These are phyloP conservation scores for Tachina grossa DNA, from an alignment of 2,888 invertebrate species.

Conservation along the genomic window DNA sequence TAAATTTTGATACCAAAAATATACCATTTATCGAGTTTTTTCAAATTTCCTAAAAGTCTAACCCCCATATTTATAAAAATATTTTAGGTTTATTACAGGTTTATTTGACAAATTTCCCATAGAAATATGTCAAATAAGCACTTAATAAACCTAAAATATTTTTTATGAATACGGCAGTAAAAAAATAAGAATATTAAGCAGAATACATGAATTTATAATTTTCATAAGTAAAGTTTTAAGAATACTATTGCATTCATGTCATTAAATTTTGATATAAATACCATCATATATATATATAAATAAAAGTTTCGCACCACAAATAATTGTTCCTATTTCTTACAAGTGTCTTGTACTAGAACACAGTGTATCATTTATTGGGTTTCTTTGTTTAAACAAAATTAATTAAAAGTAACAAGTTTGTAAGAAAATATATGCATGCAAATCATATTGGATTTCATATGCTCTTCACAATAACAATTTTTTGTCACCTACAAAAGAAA, in stretches of 20 bases:
- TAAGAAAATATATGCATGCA: not conserved
- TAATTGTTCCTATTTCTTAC: not conserved
- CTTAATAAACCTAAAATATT: too few relatives aligned
- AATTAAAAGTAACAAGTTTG: slow-evolving; percentile 4
- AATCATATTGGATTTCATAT: not conserved
- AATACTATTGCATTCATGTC: not conserved
- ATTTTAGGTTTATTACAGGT: too few relatives aligned
- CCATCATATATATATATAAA: too few relatives aligned
- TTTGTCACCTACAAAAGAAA: not conserved
- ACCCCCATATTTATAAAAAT: too few relatives aligned
- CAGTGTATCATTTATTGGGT: not conserved
- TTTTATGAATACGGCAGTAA: too few relatives aligned
- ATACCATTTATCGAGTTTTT: too few relatives aligned
- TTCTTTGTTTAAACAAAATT: slow-evolving; percentile 37
- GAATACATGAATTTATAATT: not conserved
- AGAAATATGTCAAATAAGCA: too few relatives aligned
- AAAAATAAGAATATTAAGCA: too few relatives aligned
- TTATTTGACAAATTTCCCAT: too few relatives aligned
- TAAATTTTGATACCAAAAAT: too few relatives aligned
- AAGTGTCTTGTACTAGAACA: not conserved
- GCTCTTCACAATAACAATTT: not conserved
- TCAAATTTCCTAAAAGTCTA: too few relatives aligned
- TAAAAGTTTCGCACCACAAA: not conserved
- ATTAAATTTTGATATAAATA: too few relatives aligned
- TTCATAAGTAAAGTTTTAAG: not conserved